Base-by-base conservation (phyloP, 2,797 vertebrate genomes). In the Pseudotriccus pelzelni region DNA sequence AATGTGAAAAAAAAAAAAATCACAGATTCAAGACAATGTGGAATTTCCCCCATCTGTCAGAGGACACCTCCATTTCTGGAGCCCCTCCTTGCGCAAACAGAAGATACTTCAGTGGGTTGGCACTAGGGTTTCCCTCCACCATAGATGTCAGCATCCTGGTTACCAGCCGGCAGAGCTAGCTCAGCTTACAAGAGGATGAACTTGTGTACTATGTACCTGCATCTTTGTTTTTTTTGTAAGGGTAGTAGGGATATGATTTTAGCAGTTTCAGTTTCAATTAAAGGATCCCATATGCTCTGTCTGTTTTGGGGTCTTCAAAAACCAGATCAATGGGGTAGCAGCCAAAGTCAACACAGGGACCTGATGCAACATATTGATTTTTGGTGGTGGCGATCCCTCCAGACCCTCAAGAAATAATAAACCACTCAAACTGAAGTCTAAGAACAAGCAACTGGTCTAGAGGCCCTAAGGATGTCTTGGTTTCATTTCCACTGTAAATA, bases 401-500 rank as follows among this genome's bases (percentile, higher is more conserved):
- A 95, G 87, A 87, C 89, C 92, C 92, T 95, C 81, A 84, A 97
- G 97, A 96, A 96, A 97, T 92, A 97, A 97, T 96, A 97, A 97
- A 94, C 83, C 73, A 87, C 84, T 97, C 86, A 93, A 83, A 97
- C 90, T 88, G 83, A 96, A 96, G 86, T 84, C 94, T 96, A 85
- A 97, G 94, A 70, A 90, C 91, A 97, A 96, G 90, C 87, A 96
- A 95, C 83, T 76, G 89, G 89, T 94, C 94, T 75, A 70, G 83
- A 87, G 87, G 70, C 89, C 96, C 95, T 89, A 67, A 95, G 96
- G 96, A 95, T 74, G 79, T 96, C 96, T 96, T 95, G 78, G 73
- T 96, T 96, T 97, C 95, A 96, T 96, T 97, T 97, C 95, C 97
- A 97, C 94, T 97, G 94, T 93, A 97, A 97, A 97, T 95, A 97